Base-by-base conservation (phyloP, 2,888 invertebrate species). In the Lordiphosa andalusiaca region DNA sequence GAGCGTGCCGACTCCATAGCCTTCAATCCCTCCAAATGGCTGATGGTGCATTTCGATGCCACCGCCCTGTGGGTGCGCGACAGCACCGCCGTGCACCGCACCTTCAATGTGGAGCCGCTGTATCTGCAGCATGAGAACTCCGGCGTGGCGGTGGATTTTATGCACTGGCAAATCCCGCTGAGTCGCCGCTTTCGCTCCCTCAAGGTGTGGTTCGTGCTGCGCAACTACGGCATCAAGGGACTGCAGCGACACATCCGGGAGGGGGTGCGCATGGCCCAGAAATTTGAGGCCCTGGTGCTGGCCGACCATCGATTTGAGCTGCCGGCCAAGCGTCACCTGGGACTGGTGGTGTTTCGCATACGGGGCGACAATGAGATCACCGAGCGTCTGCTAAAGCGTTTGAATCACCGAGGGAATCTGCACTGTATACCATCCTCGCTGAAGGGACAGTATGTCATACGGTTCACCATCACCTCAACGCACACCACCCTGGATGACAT, bases 11-110 rank as follows among this genome's bases (percentile, higher is more conserved):
- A 98, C 86, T 99, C 99, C 0, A 94, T 99, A 69, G 98, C 98
- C 2, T 99, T 99, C 89, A 99, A 99, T 90, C 98, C 99, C 0
- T 98, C 98, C 57, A 99, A 99, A 89, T 99, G 99, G 97, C 90
- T 99, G 88, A 96, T 99, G 97, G 96, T 99, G 6, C 98, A 99
- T 90, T 99, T 99, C 74, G 99, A 99, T 89, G 99, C 99, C 87
- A 98, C 99, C 0, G 98, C 98, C 1, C 95, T 99, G 96, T 99
- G 99, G 98, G 97, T 99, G 0, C 95, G 93, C 86, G 96, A 98
- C 88, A 97, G 98, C 84, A 94, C 95, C 12, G 94, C 97, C 5
- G 92, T 99, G 1, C 98, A 99, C 87, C 92, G 96, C 65, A 98
- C 99, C 0, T 99, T 99, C 90, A 98, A 98, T 84, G 99, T 99